Evolutionary conservation across 2,888 invertebrate genomes (phyloP).

Genomic region (Rapana venosa): DNA sequence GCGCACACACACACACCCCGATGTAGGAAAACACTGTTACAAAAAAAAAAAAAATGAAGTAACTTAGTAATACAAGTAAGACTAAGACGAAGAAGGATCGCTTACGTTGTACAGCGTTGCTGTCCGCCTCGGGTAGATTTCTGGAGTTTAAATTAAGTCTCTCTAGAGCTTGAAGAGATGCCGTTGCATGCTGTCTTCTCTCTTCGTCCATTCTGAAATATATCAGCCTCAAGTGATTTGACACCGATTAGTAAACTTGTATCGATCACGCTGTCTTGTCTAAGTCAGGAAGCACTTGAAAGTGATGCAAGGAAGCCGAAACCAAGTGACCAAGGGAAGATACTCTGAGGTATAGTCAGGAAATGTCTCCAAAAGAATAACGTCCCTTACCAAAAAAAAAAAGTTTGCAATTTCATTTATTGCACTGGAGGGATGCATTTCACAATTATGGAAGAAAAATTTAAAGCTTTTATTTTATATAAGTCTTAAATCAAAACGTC

Average conservation of each 20-base stretch:
- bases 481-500: no score
- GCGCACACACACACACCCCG: no score
- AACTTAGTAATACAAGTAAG: no score
- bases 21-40: no score
- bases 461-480: no score
- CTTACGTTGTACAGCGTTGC: neutral
- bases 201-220: neutral
- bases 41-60: no score
- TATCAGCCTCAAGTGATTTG: neutral
- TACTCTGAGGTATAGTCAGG: neutral
- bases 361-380: neutral
- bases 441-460: no score
- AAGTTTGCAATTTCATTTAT: no score
- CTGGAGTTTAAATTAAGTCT: conserved; percentile 52
- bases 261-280: no score
- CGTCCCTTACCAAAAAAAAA: neutral
- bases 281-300: neutral
- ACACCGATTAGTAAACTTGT: neutral
- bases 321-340: neutral
- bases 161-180: conserved; percentile 62
- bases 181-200: conserved; percentile 48
- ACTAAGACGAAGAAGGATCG: neutral
- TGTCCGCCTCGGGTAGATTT: neutral
- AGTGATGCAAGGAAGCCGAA: neutral
- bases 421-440: no score